Evolutionary conservation across 2,888 invertebrate species (phyloP).

Genomic region (Scelioninae gen. 1): DNA sequence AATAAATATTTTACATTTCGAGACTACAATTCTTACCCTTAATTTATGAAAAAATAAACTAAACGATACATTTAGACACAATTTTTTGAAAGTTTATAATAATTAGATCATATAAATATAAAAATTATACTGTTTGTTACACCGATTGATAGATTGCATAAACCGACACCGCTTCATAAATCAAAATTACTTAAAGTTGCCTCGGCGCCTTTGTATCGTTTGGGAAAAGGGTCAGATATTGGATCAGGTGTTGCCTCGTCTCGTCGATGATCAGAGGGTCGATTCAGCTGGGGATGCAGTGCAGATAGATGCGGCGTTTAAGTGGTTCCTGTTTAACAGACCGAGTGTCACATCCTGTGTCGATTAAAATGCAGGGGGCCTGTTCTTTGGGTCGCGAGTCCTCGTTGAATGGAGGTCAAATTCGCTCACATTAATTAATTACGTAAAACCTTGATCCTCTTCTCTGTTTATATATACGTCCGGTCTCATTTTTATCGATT

Average conservation of each 20-base stretch:
- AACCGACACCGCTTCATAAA: constrained; percentile 43
- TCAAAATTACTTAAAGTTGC: constrained; percentile 51
- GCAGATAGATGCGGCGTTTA: constrained; percentile 53
- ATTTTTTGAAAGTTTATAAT: background rate
- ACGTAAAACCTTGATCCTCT: constrained; percentile 64
- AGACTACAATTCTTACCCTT: too few relatives aligned
- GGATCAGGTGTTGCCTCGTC: constrained; percentile 53
- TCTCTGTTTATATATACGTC: constrained; percentile 63
- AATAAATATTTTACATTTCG: too few relatives aligned
- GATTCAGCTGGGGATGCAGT: constrained; percentile 53
- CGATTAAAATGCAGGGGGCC: constrained; percentile 73
- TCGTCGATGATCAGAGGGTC: constrained; percentile 49
- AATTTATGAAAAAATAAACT: too few relatives aligned
- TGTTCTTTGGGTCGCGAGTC: constrained; percentile 44
- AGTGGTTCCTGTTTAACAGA: constrained; percentile 71
- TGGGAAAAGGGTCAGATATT: constrained; percentile 57
- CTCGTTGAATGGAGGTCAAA: constrained; percentile 74
- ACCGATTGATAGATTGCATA: constrained; percentile 42
- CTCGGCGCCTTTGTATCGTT: constrained; percentile 53
- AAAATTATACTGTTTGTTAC: constrained; percentile 1
- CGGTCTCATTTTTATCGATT: constrained; percentile 64
- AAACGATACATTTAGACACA: background rate
- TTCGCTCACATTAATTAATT: constrained; percentile 66
- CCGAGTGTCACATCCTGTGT: constrained; percentile 76
- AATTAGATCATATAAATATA: constrained; percentile 2